Conservation (phyloP, 2,888 invertebrate genomes). For the Cecidostiba fungosa region DNA sequence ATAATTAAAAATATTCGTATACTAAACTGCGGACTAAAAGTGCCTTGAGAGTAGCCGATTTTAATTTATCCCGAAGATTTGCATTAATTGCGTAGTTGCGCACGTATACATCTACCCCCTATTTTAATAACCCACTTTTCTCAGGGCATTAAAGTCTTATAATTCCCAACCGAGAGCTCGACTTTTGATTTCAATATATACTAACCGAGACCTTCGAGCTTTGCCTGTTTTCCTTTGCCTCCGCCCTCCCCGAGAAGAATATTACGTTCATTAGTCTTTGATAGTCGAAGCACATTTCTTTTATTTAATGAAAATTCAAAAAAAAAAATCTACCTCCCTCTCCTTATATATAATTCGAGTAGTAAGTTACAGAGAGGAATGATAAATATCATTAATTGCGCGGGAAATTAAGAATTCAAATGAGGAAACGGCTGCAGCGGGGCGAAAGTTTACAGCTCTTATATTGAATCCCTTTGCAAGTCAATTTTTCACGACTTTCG, state of each 20-base stretch:
- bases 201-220: conserved; percentile 38
- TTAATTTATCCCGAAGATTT: conserved; percentile 47
- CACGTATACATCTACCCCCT: background rate
- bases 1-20: background rate
- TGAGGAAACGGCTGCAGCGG: background rate
- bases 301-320: too few species aligned
- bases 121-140: conserved; percentile 58
- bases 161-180: conserved; percentile 40
- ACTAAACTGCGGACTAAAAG: background rate
- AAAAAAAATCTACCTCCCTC: too few species aligned
- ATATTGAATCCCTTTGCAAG: conserved; percentile 8
- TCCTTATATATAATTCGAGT: too few species aligned
- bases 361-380: too few species aligned
- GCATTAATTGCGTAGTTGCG: conserved; percentile 47
- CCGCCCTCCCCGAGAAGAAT: conserved; percentile 34
- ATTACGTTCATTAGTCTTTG: conserved; percentile 51
- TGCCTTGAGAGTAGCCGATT: conserved; percentile 2
- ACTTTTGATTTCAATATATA: conserved; percentile 58
- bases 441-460: background rate
- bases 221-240: conserved; percentile 43
- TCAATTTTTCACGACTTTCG: background rate
- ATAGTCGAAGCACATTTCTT: too few species aligned
- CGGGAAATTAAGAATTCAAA: background rate
- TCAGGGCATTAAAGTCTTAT: conserved; percentile 45
- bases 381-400: conserved; percentile 7